Evolutionary conservation across 1,140 invertebrate species (phyloP).

Genomic region (Lepidotrigona ventralis): DNA sequence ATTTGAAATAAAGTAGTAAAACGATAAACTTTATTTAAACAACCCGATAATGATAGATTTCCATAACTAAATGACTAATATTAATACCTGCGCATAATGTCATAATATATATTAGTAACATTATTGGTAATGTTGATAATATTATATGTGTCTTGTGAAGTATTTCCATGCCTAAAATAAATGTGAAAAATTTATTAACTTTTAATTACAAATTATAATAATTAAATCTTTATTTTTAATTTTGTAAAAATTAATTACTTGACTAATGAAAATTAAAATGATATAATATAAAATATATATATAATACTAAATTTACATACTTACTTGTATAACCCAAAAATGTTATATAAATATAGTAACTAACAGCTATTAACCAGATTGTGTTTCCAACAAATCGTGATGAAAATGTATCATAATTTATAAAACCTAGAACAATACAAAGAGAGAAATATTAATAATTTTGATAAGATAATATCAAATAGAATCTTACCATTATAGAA

Average conservation of each 20-base stretch:
- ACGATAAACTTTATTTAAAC: constrained; percentile 50
- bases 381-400: constrained; percentile 94
- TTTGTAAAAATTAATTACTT: neutral
- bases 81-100: constrained; percentile 87
- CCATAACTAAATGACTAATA: constrained; percentile 87
- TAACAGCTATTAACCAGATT: constrained; percentile 94
- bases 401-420: constrained; percentile 87
- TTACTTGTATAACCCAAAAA: constrained; percentile 98
- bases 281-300: neutral
- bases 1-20: constrained; percentile 22
- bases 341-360: constrained; percentile 98
- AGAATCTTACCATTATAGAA: constrained; percentile 90
- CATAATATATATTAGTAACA: constrained; percentile 90
- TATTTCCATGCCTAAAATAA: constrained; percentile 91
- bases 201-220: neutral
- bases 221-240: neutral
- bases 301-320: constrained; percentile 68
- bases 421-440: constrained; percentile 84
- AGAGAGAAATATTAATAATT: neutral
- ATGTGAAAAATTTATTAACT: constrained; percentile 39
- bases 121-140: constrained; percentile 90
- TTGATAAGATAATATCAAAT: constrained; percentile 15
- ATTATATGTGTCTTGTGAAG: constrained; percentile 93
- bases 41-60: constrained; percentile 90
- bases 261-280: neutral